These are phyloP conservation scores for Tolmerus cingulatus DNA, from an alignment of 2,888 invertebrate species.

Conservation along the genomic window DNA sequence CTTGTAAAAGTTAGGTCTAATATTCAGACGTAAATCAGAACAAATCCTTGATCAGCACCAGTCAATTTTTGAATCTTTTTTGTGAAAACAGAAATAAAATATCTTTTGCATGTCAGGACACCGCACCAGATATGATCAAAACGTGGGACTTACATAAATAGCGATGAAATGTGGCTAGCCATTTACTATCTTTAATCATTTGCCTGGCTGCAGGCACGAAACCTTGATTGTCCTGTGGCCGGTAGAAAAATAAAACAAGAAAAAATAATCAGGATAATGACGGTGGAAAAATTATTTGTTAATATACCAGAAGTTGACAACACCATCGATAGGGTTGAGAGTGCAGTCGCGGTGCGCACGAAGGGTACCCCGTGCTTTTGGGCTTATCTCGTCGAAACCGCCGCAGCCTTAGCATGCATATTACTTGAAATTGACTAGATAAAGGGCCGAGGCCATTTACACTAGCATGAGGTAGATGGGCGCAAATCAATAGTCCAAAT, in stretches of 20 bases:
- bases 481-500: constrained; percentile 38
- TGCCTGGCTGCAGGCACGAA: not conserved
- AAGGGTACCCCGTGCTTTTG: not conserved
- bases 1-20: not conserved
- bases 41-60: not conserved
- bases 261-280: not conserved
- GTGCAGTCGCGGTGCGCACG: not conserved
- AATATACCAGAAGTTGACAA: not conserved
- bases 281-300: constrained; percentile 14
- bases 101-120: not conserved
- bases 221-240: constrained; percentile 9
- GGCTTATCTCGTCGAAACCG: not conserved
- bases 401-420: constrained; percentile 17
- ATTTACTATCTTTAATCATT: constrained; percentile 10
- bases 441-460: constrained; percentile 3
- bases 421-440: constrained; percentile 34
- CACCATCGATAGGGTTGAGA: not conserved
- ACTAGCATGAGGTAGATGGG: not conserved
- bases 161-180: not conserved
- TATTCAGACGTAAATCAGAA: not conserved
- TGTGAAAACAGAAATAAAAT: not conserved
- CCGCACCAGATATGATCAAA: not conserved
- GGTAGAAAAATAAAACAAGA: not conserved
- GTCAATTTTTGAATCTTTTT: not conserved
- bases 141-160: not conserved